phyloP scores from a whole-genome alignment of 2,888 invertebrate species.

The Kuschelorhynchus macadamiae region DNA sequence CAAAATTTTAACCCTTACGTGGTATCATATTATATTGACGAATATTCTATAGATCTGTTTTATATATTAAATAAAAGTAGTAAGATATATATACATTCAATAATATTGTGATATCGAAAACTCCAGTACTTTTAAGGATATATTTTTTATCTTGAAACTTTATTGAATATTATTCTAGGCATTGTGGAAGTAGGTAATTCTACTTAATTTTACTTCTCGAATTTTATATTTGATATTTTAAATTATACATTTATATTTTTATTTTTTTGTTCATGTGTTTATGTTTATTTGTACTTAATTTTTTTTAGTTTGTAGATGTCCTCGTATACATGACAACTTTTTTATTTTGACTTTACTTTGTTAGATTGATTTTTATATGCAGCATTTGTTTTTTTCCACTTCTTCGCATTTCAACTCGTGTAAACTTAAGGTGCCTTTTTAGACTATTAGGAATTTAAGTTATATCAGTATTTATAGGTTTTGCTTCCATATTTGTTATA shows the following conservation, averaged over 20 bases:
- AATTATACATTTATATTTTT: constrained; percentile 21
- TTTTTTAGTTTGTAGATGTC: no score
- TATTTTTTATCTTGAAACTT: constrained; percentile 1
- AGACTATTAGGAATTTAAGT: constrained; percentile 16
- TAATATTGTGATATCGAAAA: not conserved
- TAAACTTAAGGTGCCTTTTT: constrained; percentile 22
- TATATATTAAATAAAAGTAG: no score
- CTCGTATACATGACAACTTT: no score
- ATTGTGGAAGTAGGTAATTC: no score
- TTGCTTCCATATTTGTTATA: constrained; percentile 22
- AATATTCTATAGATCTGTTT: no score
- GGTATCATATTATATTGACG: not conserved
- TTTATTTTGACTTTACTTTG: not conserved
- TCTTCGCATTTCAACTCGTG: no score
- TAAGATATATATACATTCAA: constrained; percentile 1
- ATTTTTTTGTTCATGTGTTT: constrained; percentile 8
- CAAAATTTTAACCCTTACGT: not conserved
- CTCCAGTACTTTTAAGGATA: constrained; percentile 12
- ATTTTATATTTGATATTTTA: constrained; percentile 13
- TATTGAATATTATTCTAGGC: not conserved
- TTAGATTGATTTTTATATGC: no score
- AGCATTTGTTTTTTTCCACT: no score
- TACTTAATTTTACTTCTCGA: constrained; percentile 15
- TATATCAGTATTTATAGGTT: constrained; percentile 26
- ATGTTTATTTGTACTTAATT: constrained; percentile 1